Evolutionary conservation across 2,888 invertebrate genomes (phyloP).

Genomic region (Acrobasis consociella): DNA sequence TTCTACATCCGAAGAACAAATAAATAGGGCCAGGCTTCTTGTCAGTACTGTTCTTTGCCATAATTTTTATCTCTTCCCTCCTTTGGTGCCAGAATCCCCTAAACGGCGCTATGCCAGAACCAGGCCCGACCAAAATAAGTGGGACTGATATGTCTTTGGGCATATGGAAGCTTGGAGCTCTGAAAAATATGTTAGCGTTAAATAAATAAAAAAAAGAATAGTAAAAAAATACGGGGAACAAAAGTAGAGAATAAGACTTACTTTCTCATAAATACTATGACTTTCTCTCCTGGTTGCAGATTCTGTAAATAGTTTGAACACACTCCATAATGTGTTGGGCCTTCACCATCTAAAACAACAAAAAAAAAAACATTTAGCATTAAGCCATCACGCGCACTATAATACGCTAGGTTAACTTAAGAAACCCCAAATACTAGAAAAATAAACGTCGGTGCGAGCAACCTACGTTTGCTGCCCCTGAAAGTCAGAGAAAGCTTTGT

Average conservation of each 20-base stretch:
- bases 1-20: slow-evolving; percentile 94
- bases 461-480: no score
- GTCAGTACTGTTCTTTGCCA: slow-evolving; percentile 32
- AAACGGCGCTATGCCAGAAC: slow-evolving; percentile 97
- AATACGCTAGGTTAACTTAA: no score
- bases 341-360: slow-evolving; percentile 85
- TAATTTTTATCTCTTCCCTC: slow-evolving; percentile 49
- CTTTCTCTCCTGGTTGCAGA: slow-evolving; percentile 84
- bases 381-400: no score
- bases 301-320: slow-evolving; percentile 95
- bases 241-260: slow-evolving; percentile 52
- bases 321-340: slow-evolving; percentile 93
- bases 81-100: slow-evolving; percentile 96
- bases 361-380: no score
- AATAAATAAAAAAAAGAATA: background rate
- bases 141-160: slow-evolving; percentile 89
- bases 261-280: slow-evolving; percentile 91
- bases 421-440: no score
- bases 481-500: no score
- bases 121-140: slow-evolving; percentile 93
- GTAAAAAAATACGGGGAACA: background rate
- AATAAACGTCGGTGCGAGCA: no score
- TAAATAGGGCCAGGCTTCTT: slow-evolving; percentile 81
- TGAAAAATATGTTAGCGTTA: slow-evolving; percentile 52
- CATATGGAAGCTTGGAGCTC: slow-evolving; percentile 93